Evolutionary conservation across 2,113 vertebrate genomes (phyloP), one percentile per base, ranked within the genome.

Genomic region (Semnornis frantzii): DNA sequence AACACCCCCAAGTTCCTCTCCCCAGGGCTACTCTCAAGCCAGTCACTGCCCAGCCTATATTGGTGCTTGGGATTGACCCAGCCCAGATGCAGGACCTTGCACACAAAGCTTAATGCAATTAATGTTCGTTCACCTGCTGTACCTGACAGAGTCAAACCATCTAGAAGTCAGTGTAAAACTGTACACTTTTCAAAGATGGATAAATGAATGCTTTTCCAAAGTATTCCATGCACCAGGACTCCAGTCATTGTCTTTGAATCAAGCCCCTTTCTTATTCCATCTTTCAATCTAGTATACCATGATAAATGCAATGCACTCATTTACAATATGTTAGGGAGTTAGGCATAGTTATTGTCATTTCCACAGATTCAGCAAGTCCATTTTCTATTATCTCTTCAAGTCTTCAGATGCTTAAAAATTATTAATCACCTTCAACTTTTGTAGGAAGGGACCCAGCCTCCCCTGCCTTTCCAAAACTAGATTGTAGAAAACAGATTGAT

Each of bases 121-220:
- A 39, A 33, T 5, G 8, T 46, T 89, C 82, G 74, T 83, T 83
- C 66, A 85, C 78, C 84, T 94, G 92, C 79, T 93, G 62, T 85
- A 24, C 55, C 80, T 80, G 57, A 60, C 68, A 46, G 90, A 94
- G 24, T 57, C 42, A 87, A 82, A n/a, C 21, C 10, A 44, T 12
- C 34, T 60, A 66, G 5, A 82, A 77, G 57, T 3, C 46, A 74
- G 46, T 0, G 3, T 50, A 80, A 82, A 85, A 76, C 28, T 31
- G 28, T 52, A 52, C 9, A 44, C 31, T 78, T 85, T 89, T 62
- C 78, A 83, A 78, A 89, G 37, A 68, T 15, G 71, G 24, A 72
- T 9, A 71, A 87, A 79, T 73, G 9, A 82, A 85, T 37, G 7
- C 28, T 82, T 92, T 83, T 23, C 46, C 55, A 64, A 57, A 72